phyloP scores from a whole-genome alignment of 2,113 vertebrate genomes.

The Falco punctatus region DNA sequence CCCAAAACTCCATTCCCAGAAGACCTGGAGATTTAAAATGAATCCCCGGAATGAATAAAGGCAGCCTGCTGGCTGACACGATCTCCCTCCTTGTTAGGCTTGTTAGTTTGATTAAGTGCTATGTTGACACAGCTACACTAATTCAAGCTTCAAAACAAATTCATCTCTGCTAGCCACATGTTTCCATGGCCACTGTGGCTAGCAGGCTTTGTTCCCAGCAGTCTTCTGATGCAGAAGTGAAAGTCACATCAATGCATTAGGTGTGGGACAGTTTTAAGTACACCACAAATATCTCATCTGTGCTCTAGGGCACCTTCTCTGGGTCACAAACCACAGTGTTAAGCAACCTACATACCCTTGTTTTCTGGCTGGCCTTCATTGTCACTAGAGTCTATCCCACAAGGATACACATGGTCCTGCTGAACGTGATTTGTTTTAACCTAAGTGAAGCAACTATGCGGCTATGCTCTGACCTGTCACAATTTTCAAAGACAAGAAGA shows the following conservation, averaged over 20 bases:
- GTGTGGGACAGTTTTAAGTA: not conserved
- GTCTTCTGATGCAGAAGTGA: not conserved
- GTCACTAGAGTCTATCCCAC: not conserved
- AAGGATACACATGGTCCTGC: not conserved
- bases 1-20: not conserved
- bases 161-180: not conserved
- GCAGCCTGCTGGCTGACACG: not conserved
- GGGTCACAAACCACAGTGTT: not conserved
- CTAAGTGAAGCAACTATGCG: not conserved
- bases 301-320: not conserved
- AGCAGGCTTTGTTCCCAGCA: not conserved
- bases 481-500: not conserved
- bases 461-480: not conserved
- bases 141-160: constrained; percentile 29
- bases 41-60: not conserved
- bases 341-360: not conserved
- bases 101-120: not conserved
- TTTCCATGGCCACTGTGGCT: not conserved
- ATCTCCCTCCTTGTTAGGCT: not conserved
- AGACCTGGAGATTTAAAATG: not conserved
- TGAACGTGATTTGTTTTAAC: not conserved
- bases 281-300: not conserved
- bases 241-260: not conserved
- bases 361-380: not conserved
- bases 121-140: not conserved